Base-by-base conservation (phyloP, 2,888 invertebrate genomes). In the Mayetiola destructor region DNA sequence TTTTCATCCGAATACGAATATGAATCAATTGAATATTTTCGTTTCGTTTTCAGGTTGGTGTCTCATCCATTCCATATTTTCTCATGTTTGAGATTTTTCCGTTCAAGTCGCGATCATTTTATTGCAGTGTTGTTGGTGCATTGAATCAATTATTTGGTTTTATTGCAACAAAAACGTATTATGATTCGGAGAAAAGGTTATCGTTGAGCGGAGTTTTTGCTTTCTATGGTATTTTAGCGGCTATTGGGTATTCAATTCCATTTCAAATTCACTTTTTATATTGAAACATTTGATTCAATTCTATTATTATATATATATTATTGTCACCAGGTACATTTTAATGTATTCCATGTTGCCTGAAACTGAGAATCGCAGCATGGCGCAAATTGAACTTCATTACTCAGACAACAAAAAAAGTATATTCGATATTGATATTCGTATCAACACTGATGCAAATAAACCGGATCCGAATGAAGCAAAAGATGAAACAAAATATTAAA, bases 271-370 rank as follows among this genome's bases (percentile, higher is more conserved):
- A n/a, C n/a, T n/a, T n/a, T n/a, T n/a, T n/a, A n/a, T n/a, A n/a
- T n/a, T n/a, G n/a, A n/a, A n/a, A n/a, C n/a, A n/a, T n/a, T n/a
- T n/a, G n/a, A n/a, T n/a, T n/a, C n/a, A n/a, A n/a, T n/a, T n/a
- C n/a, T n/a, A n/a, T n/a, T n/a, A n/a, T n/a, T n/a, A n/a, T n/a
- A n/a, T n/a, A n/a, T n/a, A n/a, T n/a, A n/a, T n/a, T n/a, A n/a
- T n/a, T n/a, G n/a, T n/a, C n/a, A n/a, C n/a, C n/a, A 61, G 61
- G 23, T 48, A 76, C 2, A 62, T 77, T 9, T 76, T 74, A 59
- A 66, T 78, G 3, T 78, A 76, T 64, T 75, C 76, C 64, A 73
- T 72, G 59, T 64, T 79, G 59, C 77, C 77, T 32, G 78, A 79
- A 66, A 79, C 79, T 0, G 78, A 79, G 69, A 76, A 76, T 55